Evolutionary conservation across 2,113 vertebrate genomes (phyloP), one percentile per base, ranked within the genome.

Genomic region (Ceyx margarethae): DNA sequence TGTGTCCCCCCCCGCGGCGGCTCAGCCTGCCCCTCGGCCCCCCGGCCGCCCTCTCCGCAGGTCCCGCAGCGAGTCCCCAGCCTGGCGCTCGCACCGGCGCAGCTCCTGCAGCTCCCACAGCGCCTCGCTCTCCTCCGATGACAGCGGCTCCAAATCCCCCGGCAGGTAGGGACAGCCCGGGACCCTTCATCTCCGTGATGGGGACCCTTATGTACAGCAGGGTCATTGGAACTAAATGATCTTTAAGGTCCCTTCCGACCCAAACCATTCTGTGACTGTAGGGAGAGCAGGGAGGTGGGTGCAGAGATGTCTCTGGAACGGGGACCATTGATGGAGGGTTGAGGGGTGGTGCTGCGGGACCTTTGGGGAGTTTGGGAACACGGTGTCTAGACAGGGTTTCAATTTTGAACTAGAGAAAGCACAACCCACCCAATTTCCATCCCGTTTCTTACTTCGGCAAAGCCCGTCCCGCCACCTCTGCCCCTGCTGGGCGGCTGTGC

Each of bases 41-140:
- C 57, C 33, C 4, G 84, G 61, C 53, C 66, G 0, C 73, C 37
- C 40, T 73, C 90, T 80, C 75, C 4, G 4, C 97, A 99, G 99
- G 98, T 99, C 98, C 79, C 98, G 98, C 18, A 96, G 97, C 4
- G 99, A 98, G 67, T 98, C 98, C 62, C 98, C 98, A 3, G 92
- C 97, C 81, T 98, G 98, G 94, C 98, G 98, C 92, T 97, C 98
- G 20, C 99, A 98, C 93, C 97, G 97, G 46, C 98, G 97, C 96
- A 99, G 99, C 95, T 99, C 99, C 95, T 98, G 98, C 95, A 99
- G 98, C 93, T 99, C 99, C 60, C 98, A 98, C 73, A 99, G 99
- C 72, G 97, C 97, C 78, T 99, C 99, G 2, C 82, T 98, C 93
- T 99, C 99, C 79, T 99, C 99, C 10, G 97, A 97, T 2, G 97